Evolutionary conservation across 2,797 vertebrate species (phyloP), one percentile per base, ranked within the genome.

Genomic region (Lindbergichthys nudifrons): DNA sequence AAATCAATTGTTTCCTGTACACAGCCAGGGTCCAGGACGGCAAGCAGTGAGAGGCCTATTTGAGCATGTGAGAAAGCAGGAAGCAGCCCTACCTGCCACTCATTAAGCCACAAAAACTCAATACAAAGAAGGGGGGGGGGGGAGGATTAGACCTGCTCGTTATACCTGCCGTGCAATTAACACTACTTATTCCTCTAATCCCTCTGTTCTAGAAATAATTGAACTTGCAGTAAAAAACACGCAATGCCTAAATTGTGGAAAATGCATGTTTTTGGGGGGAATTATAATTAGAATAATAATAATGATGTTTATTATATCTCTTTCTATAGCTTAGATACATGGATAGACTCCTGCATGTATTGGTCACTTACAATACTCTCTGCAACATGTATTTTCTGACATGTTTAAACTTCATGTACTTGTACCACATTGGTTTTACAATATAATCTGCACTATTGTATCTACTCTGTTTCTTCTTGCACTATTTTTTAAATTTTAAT

Each of bases 81-180:
- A 95, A 95, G 94, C 94, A 90, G 92, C 87, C 77, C 90, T 96
- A 96, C 95, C 95, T 96, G 95, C 94, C 94, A 94, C 94, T 96
- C 94, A 95, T 95, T 95, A 95, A 92, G 90, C 84, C 89, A 94
- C 93, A 93, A 92, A 93, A 94, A 94, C 94, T 95, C 94, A 95
- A 96, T 94, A 94, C 88, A 93, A 92, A 92, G 87, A 92, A 82
- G 87, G 89, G 88, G 92, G 94, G 30, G 32, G 32, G 32, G 90
- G 92, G 85, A 80, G 91, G 94, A 94, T 94, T 94, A 94, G 92
- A 94, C 91, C 93, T 93, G 93, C 94, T 95, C 91, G 93, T 95
- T 95, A 95, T 95, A 95, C 94, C 94, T 95, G 95, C 93, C 88
- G 94, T 78, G 94, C 93, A 96, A 95, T 96, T 95, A 96, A 94